Evolutionary conservation across 2,888 invertebrate species (phyloP).

Genomic region (Hoplodrina ambigua): DNA sequence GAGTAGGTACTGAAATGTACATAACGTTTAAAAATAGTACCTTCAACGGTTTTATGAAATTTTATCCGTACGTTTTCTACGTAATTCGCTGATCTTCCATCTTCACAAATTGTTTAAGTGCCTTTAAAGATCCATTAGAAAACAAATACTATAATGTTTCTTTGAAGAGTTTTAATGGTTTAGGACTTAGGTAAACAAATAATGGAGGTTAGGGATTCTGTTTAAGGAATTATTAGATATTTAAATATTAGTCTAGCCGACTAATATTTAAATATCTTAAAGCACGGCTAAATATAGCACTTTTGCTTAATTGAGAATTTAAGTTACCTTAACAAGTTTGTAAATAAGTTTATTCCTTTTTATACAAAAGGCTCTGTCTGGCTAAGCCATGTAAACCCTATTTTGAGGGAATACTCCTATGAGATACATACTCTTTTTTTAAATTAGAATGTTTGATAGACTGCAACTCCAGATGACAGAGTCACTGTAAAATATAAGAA

Average conservation of each 20-base stretch:
- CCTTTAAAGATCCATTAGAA: conserved; percentile 38
- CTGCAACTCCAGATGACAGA: too few relatives aligned
- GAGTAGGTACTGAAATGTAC: conserved; percentile 24
- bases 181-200: conserved; percentile 19
- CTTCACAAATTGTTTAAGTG: conserved; percentile 50
- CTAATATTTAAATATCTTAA: too few relatives aligned
- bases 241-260: too few relatives aligned
- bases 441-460: too few relatives aligned
- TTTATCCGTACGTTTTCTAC: conserved; percentile 20
- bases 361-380: too few relatives aligned
- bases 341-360: too few relatives aligned
- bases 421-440: too few relatives aligned
- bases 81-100: conserved; percentile 42
- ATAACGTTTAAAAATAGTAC: conserved; percentile 45
- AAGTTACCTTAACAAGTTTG: background rate
- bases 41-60: conserved; percentile 21
- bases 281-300: background rate
- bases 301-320: conserved; percentile 1
- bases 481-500: too few relatives aligned
- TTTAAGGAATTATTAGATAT: background rate
- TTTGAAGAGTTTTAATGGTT: conserved; percentile 40
- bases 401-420: too few relatives aligned
- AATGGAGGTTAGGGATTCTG: conserved; percentile 7
- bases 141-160: conserved; percentile 40
- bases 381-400: too few relatives aligned